Evolutionary conservation across 2,888 invertebrate species (phyloP).

Genomic region (Oligia fasciuncula): DNA sequence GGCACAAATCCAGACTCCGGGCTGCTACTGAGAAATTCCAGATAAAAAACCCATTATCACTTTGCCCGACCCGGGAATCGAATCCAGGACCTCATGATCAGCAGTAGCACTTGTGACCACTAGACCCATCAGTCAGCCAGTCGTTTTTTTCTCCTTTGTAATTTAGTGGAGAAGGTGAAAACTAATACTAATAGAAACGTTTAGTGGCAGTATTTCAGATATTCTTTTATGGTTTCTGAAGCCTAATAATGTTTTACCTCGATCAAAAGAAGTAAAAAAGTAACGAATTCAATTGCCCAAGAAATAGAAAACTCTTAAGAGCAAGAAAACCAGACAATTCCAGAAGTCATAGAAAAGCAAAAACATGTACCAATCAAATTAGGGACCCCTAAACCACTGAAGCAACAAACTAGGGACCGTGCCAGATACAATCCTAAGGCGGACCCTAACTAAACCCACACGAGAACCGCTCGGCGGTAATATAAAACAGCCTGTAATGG

Average conservation of each 20-base stretch:
- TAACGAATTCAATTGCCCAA: not conserved
- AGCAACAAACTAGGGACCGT: constrained; percentile 49
- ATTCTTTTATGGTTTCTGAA: not conserved
- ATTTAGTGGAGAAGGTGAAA: not conserved
- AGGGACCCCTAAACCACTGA: constrained; percentile 23
- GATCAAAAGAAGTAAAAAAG: not conserved
- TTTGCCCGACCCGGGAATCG: not conserved
- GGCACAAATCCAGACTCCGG: too few relatives aligned
- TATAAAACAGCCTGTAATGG: constrained; percentile 84
- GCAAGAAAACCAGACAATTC: constrained; percentile 18
- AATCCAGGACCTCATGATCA: not conserved
- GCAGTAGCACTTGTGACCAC: not conserved
- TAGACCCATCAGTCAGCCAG: not conserved
- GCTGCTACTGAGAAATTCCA: not conserved
- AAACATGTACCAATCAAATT: constrained; percentile 50
- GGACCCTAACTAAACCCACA: constrained; percentile 71
- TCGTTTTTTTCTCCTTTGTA: not conserved
- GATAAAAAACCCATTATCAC: not conserved
- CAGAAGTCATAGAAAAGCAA: constrained; percentile 19
- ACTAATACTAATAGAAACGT: too few relatives aligned
- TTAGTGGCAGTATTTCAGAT: not conserved
- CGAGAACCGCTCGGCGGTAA: constrained; percentile 72
- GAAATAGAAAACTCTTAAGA: constrained; percentile 7
- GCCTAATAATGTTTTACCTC: not conserved
- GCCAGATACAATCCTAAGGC: constrained; percentile 43